Evolutionary conservation across 1,140 invertebrate genomes (phyloP).

Genomic region (Bombus superbus): DNA sequence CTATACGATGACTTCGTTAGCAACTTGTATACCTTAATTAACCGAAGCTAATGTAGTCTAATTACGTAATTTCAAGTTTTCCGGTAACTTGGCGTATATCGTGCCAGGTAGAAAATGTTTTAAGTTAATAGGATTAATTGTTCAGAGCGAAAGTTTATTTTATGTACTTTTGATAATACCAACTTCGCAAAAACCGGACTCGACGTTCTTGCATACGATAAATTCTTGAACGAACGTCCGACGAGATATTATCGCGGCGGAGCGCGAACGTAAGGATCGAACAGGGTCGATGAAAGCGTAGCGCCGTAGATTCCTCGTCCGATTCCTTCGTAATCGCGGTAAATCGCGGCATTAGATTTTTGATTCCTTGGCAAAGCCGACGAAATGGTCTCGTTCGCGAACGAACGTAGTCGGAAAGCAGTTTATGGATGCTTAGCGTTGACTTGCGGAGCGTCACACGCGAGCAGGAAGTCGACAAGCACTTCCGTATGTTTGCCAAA

Average conservation of each 20-base stretch:
- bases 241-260: too few species aligned
- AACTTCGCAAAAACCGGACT: too few species aligned
- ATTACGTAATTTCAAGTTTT: neutral
- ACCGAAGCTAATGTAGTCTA: neutral
- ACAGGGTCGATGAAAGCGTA: neutral
- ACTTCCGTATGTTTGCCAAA: conserved; percentile 61
- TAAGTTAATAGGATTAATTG: neutral
- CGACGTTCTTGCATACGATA: too few species aligned
- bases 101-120: neutral
- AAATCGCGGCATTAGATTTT: conserved; percentile 67
- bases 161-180: neutral
- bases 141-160: neutral
- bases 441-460: conserved; percentile 12
- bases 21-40: neutral
- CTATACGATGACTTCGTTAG: neutral
- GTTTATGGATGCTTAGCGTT: conserved; percentile 11
- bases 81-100: neutral
- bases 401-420: neutral
- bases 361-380: conserved; percentile 63
- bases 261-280: neutral
- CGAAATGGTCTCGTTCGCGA: neutral
- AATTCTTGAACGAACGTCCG: too few species aligned
- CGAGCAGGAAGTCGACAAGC: conserved; percentile 39
- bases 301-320: neutral
- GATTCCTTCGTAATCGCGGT: conserved; percentile 62